A percentile compares a stretch with the other conserved stretches of the same genome.
Conservation (phyloP, 2,797 vertebrate genomes). For the Phataginus tetradactyla region DNA sequence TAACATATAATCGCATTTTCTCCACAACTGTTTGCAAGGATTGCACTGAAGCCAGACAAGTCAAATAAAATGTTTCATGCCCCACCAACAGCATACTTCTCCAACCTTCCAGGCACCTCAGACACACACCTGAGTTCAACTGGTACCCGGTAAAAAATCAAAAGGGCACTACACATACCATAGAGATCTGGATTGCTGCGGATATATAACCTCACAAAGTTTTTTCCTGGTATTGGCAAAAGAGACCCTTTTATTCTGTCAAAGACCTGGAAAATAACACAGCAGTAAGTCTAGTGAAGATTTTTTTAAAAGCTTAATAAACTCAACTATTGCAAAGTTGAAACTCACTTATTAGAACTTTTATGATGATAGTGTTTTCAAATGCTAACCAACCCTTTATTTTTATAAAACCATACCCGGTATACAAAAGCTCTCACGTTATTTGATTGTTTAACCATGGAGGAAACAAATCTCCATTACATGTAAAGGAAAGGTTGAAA, state of each 20-base stretch:
- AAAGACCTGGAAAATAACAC: conserved; percentile 89
- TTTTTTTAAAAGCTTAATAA: conserved; percentile 28
- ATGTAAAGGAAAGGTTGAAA: not conserved
- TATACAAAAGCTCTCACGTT: not conserved
- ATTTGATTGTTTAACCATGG: not conserved
- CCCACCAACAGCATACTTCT: not conserved
- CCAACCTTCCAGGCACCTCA: not conserved
- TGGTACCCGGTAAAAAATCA: not conserved
- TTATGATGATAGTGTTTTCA: not conserved
- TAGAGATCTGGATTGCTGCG: conserved; percentile 97
- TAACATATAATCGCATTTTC: not conserved
- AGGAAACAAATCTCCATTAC: not conserved
- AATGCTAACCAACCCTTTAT: not conserved
- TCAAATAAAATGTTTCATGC: not conserved
- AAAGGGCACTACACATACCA: conserved; percentile 85
- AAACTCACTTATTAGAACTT: not conserved
- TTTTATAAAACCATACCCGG: not conserved
- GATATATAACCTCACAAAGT: conserved; percentile 95
- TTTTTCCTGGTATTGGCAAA: conserved; percentile 95
- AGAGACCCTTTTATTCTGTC: conserved; percentile 96
- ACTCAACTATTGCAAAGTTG: not conserved
- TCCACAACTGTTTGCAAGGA: not conserved
- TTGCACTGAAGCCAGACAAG: not conserved
- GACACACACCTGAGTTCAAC: not conserved
- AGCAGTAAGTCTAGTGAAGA: not conserved